Base-by-base conservation (phyloP, 2,113 vertebrate genomes). In the Otus sunia region DNA sequence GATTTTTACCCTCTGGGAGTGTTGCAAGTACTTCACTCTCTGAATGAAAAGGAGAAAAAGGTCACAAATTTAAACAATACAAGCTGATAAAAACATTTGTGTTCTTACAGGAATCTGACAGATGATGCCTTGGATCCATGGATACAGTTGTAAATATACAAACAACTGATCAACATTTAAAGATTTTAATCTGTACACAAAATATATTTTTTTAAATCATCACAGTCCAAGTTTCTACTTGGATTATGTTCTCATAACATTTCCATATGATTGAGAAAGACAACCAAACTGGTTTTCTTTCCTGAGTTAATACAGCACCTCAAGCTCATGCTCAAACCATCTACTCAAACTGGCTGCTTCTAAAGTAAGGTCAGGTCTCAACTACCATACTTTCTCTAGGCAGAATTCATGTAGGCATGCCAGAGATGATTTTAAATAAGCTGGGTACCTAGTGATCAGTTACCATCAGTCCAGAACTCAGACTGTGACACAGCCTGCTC, bases 11-110 rank as follows among this genome's bases (percentile, higher is more conserved):
- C 72, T 92, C 58, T 94, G 58, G 87, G 88, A 72, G 52, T 87
- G 95, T 90, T 39, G 34, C 30, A 95, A 96, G 76, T 45, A 2
- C 34, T 96, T 96, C 86, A 60, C 89, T 41, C 25, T 90, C 87
- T 55, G 66, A 76, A 92, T 73, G 96, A 93, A 83, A 95, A 68
- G 60, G 88, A 88, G 56, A 32, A 95, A 91, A 82, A 45, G 19
- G 25, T 95, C 93, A 67, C 85, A 94, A 75, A 96, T 96, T 95
- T 95, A 94, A 97, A 94, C 68, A 96, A 19, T 43, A 26, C 15
- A 82, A 86, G 36, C 8, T 0, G 2, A 92, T 96, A n/a, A 81
- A 97, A 97, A 96, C 95, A 52, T 3, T 59, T 47, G 14, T 39
- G 56, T 59, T 90, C 39, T 96, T 81, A 82, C 1, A 90, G 37